These are phyloP conservation scores for Theonella swinhoei DNA, from an alignment of 37 sponge, comb jelly and placozoan species.

Conservation along the genomic window DNA sequence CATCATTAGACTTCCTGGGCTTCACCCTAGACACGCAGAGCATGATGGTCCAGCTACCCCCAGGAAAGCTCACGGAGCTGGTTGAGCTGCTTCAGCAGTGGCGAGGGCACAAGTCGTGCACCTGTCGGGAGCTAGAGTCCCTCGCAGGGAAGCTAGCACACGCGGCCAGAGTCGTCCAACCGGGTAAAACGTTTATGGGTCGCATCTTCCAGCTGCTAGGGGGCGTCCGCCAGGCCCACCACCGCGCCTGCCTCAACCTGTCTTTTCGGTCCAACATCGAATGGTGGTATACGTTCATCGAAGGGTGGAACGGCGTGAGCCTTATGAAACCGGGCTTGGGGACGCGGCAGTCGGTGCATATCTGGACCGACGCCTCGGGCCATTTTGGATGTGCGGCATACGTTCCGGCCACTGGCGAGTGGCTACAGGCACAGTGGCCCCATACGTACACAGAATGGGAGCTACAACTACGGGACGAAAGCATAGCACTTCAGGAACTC, in stretches of 20 bases:
- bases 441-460: background rate
- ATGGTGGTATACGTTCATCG: constrained; percentile 40
- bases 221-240: constrained; percentile 20
- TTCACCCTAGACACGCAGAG: background rate
- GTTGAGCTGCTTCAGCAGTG: background rate
- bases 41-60: background rate
- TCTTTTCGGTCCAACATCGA: constrained; percentile 21
- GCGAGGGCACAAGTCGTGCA: background rate
- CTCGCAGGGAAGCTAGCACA: constrained; percentile 13
- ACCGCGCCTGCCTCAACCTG: constrained; percentile 13
- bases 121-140: background rate
- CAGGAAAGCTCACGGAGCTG: background rate
- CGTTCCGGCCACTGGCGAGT: background rate
- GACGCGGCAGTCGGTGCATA: background rate
- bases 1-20: background rate
- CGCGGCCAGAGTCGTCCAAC: background rate
- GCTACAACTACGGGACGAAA: background rate
- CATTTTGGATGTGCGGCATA: constrained; percentile 33
- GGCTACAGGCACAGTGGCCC: constrained; percentile 27
- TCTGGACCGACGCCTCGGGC: constrained; percentile 41
- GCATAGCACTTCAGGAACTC: constrained; percentile 45
- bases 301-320: constrained; percentile 22
- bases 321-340: background rate
- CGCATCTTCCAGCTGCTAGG: constrained; percentile 26
- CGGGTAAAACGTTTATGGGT: constrained; percentile 18